phyloP scores from a whole-genome alignment of 1,140 invertebrate genomes.

The Vanessa tameamea region DNA sequence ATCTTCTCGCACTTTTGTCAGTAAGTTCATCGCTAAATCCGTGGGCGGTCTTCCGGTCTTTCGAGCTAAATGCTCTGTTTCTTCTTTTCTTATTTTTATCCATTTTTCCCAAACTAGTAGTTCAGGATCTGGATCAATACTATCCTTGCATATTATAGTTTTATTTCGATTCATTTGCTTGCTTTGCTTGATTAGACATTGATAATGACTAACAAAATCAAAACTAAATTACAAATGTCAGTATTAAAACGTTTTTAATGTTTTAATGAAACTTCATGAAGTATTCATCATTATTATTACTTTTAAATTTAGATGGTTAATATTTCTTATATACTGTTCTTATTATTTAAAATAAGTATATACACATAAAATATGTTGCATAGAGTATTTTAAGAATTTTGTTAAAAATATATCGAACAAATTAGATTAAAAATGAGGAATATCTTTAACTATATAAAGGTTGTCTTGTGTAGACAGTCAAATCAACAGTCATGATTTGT shows the following conservation, averaged over 20 bases:
- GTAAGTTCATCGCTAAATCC: slow-evolving; percentile 66
- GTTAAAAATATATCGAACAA: too few relatives aligned
- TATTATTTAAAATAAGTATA: too few relatives aligned
- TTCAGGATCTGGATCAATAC: slow-evolving; percentile 52
- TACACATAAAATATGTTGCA: too few relatives aligned
- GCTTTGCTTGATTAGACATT: background rate
- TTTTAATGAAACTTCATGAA: background rate
- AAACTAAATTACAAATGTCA: background rate
- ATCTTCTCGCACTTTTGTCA: slow-evolving; percentile 55
- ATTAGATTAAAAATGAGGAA: too few relatives aligned
- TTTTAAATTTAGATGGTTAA: too few relatives aligned
- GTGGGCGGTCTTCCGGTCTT: slow-evolving; percentile 47
- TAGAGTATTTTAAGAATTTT: too few relatives aligned
- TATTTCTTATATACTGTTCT: too few relatives aligned
- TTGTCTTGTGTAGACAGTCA: too few relatives aligned
- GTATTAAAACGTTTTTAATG: background rate
- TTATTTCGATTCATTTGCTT: slow-evolving; percentile 19
- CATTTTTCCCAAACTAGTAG: slow-evolving; percentile 71
- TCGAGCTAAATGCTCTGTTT: slow-evolving; percentile 50
- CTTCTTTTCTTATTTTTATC: slow-evolving; percentile 66
- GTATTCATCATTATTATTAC: background rate
- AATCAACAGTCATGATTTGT: background rate
- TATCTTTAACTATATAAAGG: too few relatives aligned
- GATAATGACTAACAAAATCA: background rate
- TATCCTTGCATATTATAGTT: slow-evolving; percentile 31